These are phyloP conservation scores for Unio pictorum DNA, from an alignment of 2,888 invertebrate species.

Conservation along the genomic window DNA sequence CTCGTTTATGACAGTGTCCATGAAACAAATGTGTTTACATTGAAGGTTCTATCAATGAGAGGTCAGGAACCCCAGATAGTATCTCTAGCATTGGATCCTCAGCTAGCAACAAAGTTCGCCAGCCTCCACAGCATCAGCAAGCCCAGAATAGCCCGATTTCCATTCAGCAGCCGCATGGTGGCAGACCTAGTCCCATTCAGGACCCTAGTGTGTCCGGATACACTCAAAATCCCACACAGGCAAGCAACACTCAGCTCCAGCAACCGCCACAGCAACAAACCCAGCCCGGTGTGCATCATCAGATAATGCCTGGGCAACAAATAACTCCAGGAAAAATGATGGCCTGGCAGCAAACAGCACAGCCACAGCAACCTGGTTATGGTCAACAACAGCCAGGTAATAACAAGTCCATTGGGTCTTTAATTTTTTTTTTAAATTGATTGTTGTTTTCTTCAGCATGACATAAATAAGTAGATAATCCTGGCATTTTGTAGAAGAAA, in stretches of 20 bases:
- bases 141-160: conserved; percentile 5
- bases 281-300: conserved; percentile 25
- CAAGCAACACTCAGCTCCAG: conserved; percentile 8
- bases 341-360: conserved; percentile 8
- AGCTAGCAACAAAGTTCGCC: conserved; percentile 34
- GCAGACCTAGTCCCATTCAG: conserved; percentile 1
- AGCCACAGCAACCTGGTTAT: conserved; percentile 14
- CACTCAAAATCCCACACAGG: neutral
- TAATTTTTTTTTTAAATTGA: too few species aligned
- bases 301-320: conserved; percentile 17
- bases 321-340: conserved; percentile 12
- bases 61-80: conserved; percentile 66
- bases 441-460: too few species aligned
- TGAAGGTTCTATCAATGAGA: conserved; percentile 18
- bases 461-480: too few species aligned
- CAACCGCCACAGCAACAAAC: conserved; percentile 26
- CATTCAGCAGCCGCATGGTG: conserved; percentile 2
- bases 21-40: neutral
- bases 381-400: conserved; percentile 21
- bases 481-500: too few species aligned
- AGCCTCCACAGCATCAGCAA: conserved; percentile 15
- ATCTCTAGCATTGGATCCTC: conserved; percentile 64
- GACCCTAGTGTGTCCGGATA: neutral
- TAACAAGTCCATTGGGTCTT: too few species aligned
- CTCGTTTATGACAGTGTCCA: neutral